Conservation (phyloP, 2,113 vertebrate genomes). For the Rhynchomys soricoides region DNA sequence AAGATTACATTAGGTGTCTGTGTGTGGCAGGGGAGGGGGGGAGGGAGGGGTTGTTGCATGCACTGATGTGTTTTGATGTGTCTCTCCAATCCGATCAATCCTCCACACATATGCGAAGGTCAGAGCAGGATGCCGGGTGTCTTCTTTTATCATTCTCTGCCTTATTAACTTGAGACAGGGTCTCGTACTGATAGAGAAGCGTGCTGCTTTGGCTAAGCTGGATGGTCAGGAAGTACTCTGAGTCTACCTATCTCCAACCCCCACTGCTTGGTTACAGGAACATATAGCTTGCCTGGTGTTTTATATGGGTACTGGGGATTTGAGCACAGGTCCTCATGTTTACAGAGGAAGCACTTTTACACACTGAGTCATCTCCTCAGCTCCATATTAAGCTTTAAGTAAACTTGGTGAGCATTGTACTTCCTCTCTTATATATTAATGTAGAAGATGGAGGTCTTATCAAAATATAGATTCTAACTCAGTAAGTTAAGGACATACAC, state of each 20-base stretch:
- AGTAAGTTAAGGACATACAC: neutral
- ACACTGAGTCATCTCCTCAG: neutral
- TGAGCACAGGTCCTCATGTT: neutral
- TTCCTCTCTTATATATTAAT: conserved; percentile 1
- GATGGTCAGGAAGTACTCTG: neutral
- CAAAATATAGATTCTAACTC: conserved; percentile 19
- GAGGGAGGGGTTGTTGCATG: too few species aligned
- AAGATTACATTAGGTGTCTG: neutral
- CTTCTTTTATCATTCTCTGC: neutral
- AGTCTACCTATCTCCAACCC: neutral
- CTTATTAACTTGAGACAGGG: neutral
- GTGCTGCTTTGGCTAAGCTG: neutral
- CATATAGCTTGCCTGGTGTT: neutral
- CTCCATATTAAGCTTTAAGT: neutral
- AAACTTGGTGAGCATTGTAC: neutral
- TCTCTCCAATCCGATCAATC: neutral
- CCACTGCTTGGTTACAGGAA: neutral
- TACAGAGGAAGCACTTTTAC: neutral
- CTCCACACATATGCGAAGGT: neutral
- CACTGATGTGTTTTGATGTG: neutral
- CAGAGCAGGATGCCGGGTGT: neutral
- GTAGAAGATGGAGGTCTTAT: neutral
- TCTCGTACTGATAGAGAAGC: neutral
- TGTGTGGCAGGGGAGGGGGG: too few species aligned
- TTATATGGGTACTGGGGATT: neutral